These are phyloP conservation scores for Poecilia latipinna DNA, from an alignment of 2,113 vertebrate genomes.

Conservation along the genomic window DNA sequence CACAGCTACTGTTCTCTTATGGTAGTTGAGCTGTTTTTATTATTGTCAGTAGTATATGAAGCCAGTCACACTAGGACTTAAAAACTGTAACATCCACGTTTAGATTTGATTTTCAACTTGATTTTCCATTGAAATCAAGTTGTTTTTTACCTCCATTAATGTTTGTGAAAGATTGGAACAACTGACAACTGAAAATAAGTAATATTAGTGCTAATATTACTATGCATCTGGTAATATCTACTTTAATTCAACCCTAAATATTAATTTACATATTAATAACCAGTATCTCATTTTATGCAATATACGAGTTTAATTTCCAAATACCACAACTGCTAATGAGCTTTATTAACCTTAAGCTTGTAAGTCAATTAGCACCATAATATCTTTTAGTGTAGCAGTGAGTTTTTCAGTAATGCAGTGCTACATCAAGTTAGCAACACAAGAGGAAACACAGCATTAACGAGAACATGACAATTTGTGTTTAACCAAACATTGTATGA, in stretches of 20 bases:
- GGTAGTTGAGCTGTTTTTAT: constrained; percentile 8
- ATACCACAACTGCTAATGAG: background rate
- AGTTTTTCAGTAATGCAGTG: background rate
- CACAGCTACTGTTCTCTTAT: background rate
- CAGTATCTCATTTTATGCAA: background rate
- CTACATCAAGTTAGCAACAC: too few relatives aligned
- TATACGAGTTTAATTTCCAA: background rate
- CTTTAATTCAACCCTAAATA: background rate
- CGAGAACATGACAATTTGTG: too few relatives aligned
- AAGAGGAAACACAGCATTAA: too few relatives aligned
- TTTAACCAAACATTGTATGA: too few relatives aligned
- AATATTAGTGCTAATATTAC: background rate
- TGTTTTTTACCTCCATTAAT: background rate
- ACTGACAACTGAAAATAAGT: background rate
- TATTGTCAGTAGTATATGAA: constrained; percentile 21
- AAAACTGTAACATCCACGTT: constrained; percentile 2
- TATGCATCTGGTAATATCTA: background rate
- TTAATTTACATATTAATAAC: background rate
- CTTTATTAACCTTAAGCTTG: background rate
- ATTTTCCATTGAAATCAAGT: background rate
- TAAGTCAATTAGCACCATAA: background rate
- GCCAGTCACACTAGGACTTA: constrained; percentile 50
- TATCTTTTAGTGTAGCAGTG: background rate
- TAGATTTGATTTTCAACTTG: constrained; percentile 1
- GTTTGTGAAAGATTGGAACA: background rate